Evolutionary conservation across 2,797 vertebrate species (phyloP).

Genomic region (Eulemur coronatus): DNA sequence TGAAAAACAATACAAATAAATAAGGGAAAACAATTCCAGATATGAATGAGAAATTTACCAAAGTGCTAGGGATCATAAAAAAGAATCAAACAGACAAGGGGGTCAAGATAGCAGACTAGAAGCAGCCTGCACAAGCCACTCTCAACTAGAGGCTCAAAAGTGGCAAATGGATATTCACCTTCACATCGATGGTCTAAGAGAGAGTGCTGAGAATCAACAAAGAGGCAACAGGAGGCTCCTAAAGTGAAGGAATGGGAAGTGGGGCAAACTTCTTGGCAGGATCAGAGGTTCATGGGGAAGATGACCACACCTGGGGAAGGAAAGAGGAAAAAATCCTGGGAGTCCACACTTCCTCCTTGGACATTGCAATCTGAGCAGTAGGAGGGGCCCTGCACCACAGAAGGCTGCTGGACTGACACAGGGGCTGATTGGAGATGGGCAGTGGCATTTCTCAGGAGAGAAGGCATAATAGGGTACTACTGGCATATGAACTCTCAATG

Average conservation of each 20-base stretch:
- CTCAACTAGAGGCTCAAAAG: not conserved
- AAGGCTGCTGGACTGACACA: not conserved
- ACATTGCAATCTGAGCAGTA: not conserved
- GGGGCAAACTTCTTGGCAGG: not conserved
- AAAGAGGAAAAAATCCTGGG: not conserved
- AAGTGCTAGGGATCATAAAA: not conserved
- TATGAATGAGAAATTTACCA: not conserved
- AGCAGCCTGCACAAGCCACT: not conserved
- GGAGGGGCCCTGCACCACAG: no score
- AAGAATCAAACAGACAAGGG: not conserved
- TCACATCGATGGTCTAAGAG: not conserved
- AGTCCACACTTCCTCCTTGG: not conserved
- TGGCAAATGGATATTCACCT: not conserved
- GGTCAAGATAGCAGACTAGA: not conserved
- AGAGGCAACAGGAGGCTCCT: not conserved
- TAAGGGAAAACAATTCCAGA: not conserved
- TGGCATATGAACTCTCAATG: not conserved
- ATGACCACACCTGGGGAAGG: not conserved
- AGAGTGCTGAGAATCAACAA: not conserved
- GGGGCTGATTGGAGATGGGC: not conserved
- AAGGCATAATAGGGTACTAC: not conserved
- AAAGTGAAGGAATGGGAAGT: not conserved
- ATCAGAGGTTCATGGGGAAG: not conserved
- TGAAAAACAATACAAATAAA: not conserved
- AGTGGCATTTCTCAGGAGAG: not conserved